Base-by-base conservation (phyloP, 2,797 vertebrate species). In the Argentina silus region DNA sequence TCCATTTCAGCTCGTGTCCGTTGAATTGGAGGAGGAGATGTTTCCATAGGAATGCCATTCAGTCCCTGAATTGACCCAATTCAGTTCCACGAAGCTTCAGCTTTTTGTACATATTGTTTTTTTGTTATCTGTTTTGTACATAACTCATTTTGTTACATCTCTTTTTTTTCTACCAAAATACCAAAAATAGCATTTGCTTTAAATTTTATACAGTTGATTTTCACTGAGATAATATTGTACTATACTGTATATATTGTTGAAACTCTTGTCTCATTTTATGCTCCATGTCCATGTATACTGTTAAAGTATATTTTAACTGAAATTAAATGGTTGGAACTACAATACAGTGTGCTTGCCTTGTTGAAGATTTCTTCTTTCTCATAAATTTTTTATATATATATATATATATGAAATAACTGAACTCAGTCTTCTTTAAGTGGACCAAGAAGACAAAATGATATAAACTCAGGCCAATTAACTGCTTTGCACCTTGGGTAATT, bases 161-260 rank as follows among this genome's bases (percentile, higher is more conserved):
- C 27, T 36, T 51, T 27, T 7, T 53, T 67, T 67, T 68, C 1
- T 36, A 67, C n/a, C 36, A 44, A 68, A 65, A n/a, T 45, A 48
- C 43, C 45, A 55, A 56, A 63, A 14, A 42, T 17, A 6, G 51
- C 27, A 27, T 53, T 56, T 12, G 42, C 61, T 44, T 43, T 63
- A 63, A 45, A 63, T 63, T 3, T 43, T 47, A 67, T 9, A 53
- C 27, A 27, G 14, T 5, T 9, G 14, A 27, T 50, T 66, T 50
- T 7, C 23, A 47, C 14, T 65, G 6, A 19, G n/a, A 21, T 12
- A 43, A 63, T 44, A 59, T 59, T 56, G 53, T 61, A 36, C 11
- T 64, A 47, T 65, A 45, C 12, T 48, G 43, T 65, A 66, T 48
- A 12, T 60, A 27, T 56, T 19, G 19, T 17, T 56, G 0, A 17